These are phyloP conservation scores for Oreortyx pictus DNA, from an alignment of 2,797 vertebrate genomes.

Conservation along the genomic window DNA sequence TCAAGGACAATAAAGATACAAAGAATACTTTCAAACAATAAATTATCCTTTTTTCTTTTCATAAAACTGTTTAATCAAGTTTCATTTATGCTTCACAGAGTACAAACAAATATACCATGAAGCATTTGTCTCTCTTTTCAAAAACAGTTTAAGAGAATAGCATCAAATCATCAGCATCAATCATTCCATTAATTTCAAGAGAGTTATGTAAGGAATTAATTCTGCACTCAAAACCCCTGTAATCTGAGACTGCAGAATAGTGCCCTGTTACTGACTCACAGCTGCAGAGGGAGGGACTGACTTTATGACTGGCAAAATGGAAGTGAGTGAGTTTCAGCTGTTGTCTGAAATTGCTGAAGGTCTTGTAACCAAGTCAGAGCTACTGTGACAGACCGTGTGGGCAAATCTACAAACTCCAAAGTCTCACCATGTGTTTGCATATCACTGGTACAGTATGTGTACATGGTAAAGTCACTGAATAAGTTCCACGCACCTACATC, in stretches of 20 bases:
- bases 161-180: conserved; percentile 1
- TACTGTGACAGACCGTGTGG: not conserved
- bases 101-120: not conserved
- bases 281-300: not conserved
- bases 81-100: not conserved
- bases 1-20: conserved; percentile 20
- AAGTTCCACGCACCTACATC: not conserved
- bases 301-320: not conserved
- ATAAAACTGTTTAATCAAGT: not conserved
- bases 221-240: not conserved
- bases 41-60: not conserved
- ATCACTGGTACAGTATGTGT: not conserved
- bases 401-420: not conserved
- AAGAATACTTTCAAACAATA: not conserved
- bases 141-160: not conserved
- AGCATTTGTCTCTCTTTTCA: not conserved
- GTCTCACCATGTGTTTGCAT: not conserved
- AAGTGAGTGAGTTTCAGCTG: not conserved
- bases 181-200: conserved; percentile 3
- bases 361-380: not conserved
- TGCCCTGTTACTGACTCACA: conserved; percentile 8
- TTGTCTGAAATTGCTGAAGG: not conserved
- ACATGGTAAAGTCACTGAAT: not conserved
- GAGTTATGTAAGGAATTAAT: conserved; percentile 17
- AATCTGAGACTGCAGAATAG: not conserved